phyloP scores from a whole-genome alignment of 2,113 vertebrate species.

The Hylia prasina region DNA sequence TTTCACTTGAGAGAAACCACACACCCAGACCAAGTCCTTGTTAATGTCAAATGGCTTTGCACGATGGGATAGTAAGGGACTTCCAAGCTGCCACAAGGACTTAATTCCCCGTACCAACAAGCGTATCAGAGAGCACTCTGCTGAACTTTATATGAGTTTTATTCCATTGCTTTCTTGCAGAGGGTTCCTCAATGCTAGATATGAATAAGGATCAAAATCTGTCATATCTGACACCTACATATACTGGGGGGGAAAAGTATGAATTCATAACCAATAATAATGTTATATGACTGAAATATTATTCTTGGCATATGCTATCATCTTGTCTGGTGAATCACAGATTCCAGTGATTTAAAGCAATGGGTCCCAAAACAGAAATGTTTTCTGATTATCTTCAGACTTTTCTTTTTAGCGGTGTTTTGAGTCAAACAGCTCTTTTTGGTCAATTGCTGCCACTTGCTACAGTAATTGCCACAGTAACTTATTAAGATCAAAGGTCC shows the following conservation, averaged over 20 bases:
- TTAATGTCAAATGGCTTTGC: not conserved
- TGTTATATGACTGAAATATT: not conserved
- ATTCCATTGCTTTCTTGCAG: not conserved
- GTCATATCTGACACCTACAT: not conserved
- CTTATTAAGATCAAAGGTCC: not conserved
- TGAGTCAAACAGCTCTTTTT: not conserved
- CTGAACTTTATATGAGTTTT: not conserved
- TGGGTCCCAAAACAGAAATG: not conserved
- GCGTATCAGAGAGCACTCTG: not conserved
- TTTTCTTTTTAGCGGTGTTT: not conserved
- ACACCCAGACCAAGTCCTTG: not conserved
- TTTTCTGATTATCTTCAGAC: not conserved
- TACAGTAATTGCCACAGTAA: not conserved
- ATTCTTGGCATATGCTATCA: not conserved
- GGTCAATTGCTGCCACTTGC: not conserved
- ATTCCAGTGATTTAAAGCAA: not conserved
- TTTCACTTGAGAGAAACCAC: not conserved
- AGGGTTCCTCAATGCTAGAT: not conserved
- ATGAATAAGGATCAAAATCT: not conserved
- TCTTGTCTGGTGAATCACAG: not conserved
- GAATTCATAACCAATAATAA: not conserved
- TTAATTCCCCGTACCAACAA: not conserved
- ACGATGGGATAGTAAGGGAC: not conserved
- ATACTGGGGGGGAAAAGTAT: accelerated
- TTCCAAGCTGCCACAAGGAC: not conserved